Conservation (phyloP, 2,113 vertebrate genomes). For the Natator depressus region DNA sequence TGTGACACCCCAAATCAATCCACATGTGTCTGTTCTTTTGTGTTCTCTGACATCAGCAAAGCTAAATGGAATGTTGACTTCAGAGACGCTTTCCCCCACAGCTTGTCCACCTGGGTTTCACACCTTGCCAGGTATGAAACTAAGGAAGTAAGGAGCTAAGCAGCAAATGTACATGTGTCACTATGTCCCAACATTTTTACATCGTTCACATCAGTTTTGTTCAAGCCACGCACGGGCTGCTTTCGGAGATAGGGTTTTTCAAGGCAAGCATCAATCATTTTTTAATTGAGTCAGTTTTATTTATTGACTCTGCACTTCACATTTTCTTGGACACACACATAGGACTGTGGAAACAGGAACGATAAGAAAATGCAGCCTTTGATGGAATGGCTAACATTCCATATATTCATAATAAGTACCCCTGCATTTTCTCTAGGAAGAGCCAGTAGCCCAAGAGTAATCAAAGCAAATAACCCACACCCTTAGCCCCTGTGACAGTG, state of each 20-base stretch:
- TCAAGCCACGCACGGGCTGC: background rate
- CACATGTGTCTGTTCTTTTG: background rate
- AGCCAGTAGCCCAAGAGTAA: background rate
- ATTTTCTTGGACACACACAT: background rate
- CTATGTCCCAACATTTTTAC: background rate
- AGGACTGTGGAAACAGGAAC: background rate
- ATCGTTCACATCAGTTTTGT: background rate
- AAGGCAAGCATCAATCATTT: background rate
- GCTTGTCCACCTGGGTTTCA: background rate
- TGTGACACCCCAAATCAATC: background rate
- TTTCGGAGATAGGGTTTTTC: slow-evolving; percentile 1
- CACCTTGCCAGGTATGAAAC: background rate
- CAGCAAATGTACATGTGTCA: background rate
- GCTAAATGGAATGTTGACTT: background rate
- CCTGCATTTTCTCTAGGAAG: background rate
- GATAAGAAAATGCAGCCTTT: background rate
- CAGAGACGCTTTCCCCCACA: background rate
- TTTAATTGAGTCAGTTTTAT: slow-evolving; percentile 5
- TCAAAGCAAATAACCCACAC: background rate
- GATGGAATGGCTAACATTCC: background rate
- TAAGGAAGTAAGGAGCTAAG: rapidly evolving
- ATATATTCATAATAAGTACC: background rate
- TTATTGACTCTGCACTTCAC: background rate
- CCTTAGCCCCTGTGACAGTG: slow-evolving; percentile 17
- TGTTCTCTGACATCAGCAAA: background rate